These are phyloP conservation scores for Alouatta palliata DNA, from an alignment of 2,113 vertebrate genomes.

Conservation along the genomic window DNA sequence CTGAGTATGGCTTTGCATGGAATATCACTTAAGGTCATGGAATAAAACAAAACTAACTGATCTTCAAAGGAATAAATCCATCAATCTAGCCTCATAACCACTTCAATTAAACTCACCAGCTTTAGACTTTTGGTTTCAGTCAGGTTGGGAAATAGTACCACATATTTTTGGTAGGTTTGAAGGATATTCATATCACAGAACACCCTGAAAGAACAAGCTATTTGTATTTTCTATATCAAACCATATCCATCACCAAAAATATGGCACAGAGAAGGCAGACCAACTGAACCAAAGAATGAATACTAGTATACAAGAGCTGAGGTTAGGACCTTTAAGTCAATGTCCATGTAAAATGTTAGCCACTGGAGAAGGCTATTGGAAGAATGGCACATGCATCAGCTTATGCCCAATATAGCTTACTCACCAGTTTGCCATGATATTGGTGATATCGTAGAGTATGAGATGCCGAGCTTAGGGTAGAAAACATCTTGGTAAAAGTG, in stretches of 20 bases:
- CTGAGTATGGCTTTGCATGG: neutral
- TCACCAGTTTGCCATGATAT: neutral
- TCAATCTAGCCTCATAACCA: neutral
- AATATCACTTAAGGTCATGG: neutral
- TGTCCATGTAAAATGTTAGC: neutral
- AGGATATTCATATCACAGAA: neutral
- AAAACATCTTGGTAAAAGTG: neutral
- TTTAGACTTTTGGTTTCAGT: neutral
- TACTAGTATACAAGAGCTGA: neutral
- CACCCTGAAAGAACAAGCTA: neutral
- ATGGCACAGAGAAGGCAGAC: neutral
- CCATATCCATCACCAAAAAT: neutral
- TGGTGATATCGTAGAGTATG: fast-evolving
- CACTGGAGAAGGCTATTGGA: neutral
- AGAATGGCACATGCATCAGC: neutral
- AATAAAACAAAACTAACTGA: neutral
- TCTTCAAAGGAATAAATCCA: neutral
- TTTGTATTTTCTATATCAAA: neutral
- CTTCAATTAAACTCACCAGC: neutral
- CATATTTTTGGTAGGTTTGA: neutral
- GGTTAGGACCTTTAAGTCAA: neutral
- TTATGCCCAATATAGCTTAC: neutral
- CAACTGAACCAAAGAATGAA: neutral
- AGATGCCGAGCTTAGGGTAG: neutral
- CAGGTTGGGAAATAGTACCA: neutral